Base-by-base conservation (phyloP, 2,888 invertebrate species). In the Melangyna quadrimaculata region DNA sequence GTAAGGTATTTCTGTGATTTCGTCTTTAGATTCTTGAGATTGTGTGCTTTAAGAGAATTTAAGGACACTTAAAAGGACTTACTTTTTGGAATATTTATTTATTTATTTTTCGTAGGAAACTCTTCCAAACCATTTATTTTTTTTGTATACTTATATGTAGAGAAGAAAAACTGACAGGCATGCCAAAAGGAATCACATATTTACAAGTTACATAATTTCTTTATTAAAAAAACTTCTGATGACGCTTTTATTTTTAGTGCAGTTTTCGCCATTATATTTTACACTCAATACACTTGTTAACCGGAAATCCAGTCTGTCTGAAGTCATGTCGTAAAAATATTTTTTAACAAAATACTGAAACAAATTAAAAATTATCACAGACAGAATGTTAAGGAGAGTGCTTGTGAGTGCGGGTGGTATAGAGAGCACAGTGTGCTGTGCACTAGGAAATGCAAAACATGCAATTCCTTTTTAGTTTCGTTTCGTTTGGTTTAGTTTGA, bases 361-460 rank as follows among this genome's bases (percentile, higher is more conserved):
- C 59, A 84, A 84, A 84, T 84, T 84, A 84, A 79, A 84, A 84
- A 84, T 84, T 84, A 84, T 57, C 51, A 27, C 51, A 51, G 51
- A 51, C 51, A 51, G 48, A 27, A 35, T 7, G 27, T n/a, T 40
- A 12, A 40, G 19, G 19, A 10, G 22, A 45, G 29, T 9, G n/a
- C 17, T 1, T 32, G 40, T 17, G 71, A n/a, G n/a, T n/a, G n/a
- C n/a, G n/a, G n/a, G n/a, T 12, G 29, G 22, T 70, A 22, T 27
- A 37, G 19, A 55, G 53, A 24, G 7, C 7, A 51, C 12, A 48
- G 51, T 22, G 61, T 48, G 51, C 37, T 65, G 53, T 48, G 14
- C 32, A 67, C 74, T n/a, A 79, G 79, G 79, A 84, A 79, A 84
- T 84, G 84, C 84, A 84, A 84, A 84, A 84, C 84, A 84, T 84